A percentile compares a stretch with the other conserved stretches of the same genome.
phyloP scores from a whole-genome alignment of 2,888 invertebrate species.

The Diachrysia chrysitis region DNA sequence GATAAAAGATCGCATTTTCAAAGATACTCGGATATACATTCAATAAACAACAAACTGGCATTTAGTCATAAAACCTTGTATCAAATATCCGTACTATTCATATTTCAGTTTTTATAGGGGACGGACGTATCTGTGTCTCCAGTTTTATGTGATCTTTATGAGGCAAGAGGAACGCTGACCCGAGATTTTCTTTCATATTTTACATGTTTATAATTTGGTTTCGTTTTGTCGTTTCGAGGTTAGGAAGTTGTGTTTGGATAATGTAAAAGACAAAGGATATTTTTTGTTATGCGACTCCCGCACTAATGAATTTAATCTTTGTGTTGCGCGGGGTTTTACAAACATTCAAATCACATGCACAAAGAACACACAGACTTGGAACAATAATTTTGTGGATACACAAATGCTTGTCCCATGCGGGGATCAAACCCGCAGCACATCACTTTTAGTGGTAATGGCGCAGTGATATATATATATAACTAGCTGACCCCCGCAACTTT shows the following conservation, averaged over 20 bases:
- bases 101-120: conserved; percentile 82
- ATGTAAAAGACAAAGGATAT: no score
- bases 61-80: conserved; percentile 78
- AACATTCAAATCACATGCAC: no score
- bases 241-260: conserved; percentile 17
- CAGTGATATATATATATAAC: no score
- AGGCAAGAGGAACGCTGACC: conserved; percentile 73
- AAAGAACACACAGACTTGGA: no score
- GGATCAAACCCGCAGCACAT: no score
- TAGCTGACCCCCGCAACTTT: no score
- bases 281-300: no score
- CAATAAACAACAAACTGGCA: conserved; percentile 77
- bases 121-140: conserved; percentile 80
- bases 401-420: no score
- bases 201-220: conserved; percentile 73
- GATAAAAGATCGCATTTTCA: conserved; percentile 35
- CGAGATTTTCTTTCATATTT: conserved; percentile 65
- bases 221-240: conserved; percentile 58
- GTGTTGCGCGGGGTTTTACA: no score
- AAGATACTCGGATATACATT: conserved; percentile 60
- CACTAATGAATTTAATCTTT: no score
- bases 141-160: conserved; percentile 82
- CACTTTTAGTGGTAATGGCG: no score
- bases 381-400: no score
- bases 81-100: conserved; percentile 82